Conservation (phyloP, 37 sponge, comb jelly and placozoan species). For the Halichondria panicea region DNA sequence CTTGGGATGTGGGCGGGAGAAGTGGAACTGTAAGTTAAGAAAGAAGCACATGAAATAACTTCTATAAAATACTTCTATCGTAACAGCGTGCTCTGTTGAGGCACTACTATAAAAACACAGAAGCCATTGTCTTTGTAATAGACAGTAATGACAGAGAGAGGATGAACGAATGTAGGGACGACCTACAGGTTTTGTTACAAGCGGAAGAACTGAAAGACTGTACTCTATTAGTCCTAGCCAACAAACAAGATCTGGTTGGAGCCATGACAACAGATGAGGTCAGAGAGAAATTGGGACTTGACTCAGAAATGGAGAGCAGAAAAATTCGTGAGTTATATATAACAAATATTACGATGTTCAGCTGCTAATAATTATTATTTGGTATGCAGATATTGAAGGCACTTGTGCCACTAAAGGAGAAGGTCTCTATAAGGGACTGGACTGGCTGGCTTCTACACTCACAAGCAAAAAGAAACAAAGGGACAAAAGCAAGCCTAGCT, state of each 20-base stretch:
- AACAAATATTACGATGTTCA: too few relatives aligned
- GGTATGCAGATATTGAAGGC: constrained; percentile 65
- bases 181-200: constrained; percentile 45
- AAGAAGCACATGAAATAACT: background rate
- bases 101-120: constrained; percentile 76
- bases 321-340: too few relatives aligned
- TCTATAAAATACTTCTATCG: background rate
- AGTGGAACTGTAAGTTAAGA: constrained; percentile 50
- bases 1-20: constrained; percentile 78
- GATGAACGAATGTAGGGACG: constrained; percentile 48
- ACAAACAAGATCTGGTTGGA: constrained; percentile 84
- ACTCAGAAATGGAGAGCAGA: constrained; percentile 17
- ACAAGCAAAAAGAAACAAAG: constrained; percentile 28
- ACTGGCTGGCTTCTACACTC: constrained; percentile 49
- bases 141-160: constrained; percentile 89
- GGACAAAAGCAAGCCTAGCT: constrained; percentile 45
- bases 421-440: constrained; percentile 82
- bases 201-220: constrained; percentile 61
- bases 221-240: constrained; percentile 66
- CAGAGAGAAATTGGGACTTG: constrained; percentile 37
- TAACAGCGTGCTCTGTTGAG: constrained; percentile 70
- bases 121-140: constrained; percentile 74
- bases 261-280: constrained; percentile 51
- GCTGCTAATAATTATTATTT: too few relatives aligned
- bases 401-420: constrained; percentile 75